These are phyloP conservation scores for Ormyrus pomaceus DNA, from an alignment of 2,888 invertebrate genomes.

Conservation along the genomic window DNA sequence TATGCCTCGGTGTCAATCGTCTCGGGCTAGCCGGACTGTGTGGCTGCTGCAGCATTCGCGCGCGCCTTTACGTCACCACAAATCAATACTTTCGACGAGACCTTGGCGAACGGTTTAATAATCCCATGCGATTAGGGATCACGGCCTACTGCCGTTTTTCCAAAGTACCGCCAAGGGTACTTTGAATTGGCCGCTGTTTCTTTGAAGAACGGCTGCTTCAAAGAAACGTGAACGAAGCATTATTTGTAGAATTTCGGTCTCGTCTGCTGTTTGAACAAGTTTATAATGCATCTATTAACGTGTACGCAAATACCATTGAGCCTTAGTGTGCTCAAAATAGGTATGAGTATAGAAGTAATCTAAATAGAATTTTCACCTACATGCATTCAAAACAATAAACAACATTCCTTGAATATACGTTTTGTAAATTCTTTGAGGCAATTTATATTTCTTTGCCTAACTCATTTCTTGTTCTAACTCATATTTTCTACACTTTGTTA, in stretches of 20 bases:
- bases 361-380: constrained; percentile 18
- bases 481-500: not conserved
- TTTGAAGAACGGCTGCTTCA: constrained; percentile 4
- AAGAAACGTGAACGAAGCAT: no score
- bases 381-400: not conserved
- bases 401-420: not conserved
- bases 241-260: no score
- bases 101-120: constrained; percentile 52
- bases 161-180: constrained; percentile 13
- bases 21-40: no score
- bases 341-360: constrained; percentile 57
- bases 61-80: constrained; percentile 55
- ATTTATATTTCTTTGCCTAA: constrained; percentile 5
- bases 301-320: constrained; percentile 52
- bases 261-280: constrained; percentile 33
- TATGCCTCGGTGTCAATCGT: no score
- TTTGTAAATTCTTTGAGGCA: not conserved
- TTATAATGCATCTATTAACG: constrained; percentile 43
- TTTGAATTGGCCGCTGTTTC: constrained; percentile 34
- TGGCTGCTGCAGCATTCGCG: constrained; percentile 17
- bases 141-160: constrained; percentile 1
- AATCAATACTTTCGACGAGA: constrained; percentile 63
- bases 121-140: not conserved
- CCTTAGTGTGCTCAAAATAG: constrained; percentile 61
- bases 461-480: not conserved